A percentile compares a stretch with the other conserved stretches of the same genome.
Evolutionary conservation across 2,797 vertebrate genomes (phyloP).

Genomic region (Graptemys geographica): DNA sequence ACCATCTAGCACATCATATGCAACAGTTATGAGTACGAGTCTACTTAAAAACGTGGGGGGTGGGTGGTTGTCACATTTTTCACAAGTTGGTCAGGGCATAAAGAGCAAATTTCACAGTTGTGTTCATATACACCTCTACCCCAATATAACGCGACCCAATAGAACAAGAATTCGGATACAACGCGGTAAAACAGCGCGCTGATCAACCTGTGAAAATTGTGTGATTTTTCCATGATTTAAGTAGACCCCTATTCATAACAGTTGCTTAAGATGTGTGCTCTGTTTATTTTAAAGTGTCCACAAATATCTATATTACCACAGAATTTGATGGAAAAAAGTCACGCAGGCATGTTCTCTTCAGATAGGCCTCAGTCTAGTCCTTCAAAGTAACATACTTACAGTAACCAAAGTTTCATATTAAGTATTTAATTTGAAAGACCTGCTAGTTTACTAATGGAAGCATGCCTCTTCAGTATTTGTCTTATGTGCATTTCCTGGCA

Average conservation of each 20-base stretch:
- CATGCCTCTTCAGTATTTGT: neutral
- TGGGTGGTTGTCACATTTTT: neutral
- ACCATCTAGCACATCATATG: neutral
- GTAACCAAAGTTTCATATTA: neutral
- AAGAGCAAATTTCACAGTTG: neutral
- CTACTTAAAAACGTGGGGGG: neutral
- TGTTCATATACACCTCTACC: neutral
- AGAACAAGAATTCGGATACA: no score
- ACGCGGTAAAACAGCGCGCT: no score
- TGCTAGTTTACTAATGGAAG: neutral
- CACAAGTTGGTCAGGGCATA: neutral
- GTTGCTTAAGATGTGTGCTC: neutral
- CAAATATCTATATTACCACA: neutral
- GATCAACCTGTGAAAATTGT: neutral
- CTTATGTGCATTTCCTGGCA: neutral
- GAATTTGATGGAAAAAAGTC: neutral
- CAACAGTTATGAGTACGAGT: neutral
- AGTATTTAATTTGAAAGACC: neutral
- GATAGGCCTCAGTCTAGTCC: neutral
- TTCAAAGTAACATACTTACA: neutral
- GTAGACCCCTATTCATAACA: neutral
- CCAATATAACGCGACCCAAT: no score
- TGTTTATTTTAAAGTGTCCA: neutral
- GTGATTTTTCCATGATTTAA: neutral
- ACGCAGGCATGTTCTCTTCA: neutral